Evolutionary conservation across 1,140 invertebrate species (phyloP), one percentile per base, ranked within the genome.

Genomic region (Alviniconcha marisindica): DNA sequence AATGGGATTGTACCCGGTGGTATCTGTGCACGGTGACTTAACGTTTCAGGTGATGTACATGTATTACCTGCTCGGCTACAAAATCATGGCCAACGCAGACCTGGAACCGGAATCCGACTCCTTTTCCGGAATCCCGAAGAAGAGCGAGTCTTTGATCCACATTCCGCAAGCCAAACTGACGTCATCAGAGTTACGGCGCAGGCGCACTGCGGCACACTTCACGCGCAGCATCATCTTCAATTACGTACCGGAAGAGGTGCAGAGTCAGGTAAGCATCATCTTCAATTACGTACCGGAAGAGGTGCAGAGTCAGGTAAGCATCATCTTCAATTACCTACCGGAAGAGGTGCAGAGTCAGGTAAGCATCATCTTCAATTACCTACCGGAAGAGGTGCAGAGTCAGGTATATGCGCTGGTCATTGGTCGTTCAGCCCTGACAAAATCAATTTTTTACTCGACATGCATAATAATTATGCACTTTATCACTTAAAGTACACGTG

Each of bases 31-130:
- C n/a, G n/a, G n/a, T n/a, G n/a, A n/a, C n/a, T n/a, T n/a, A n/a
- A n/a, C 7, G 18, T 81, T 84, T 15, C 66, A 94, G 94, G 94
- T 95, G 28, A 95, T 95, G 95, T 95, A 95, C 89, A 95, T 95
- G 94, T 95, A 95, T 88, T 95, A 95, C 87, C 87, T 95, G 24
- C 54, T 87, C 69, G 82, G 79, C 21, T 66, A 81, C 56, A 84
- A 84, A 36, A 76, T 76, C 28, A 10, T 76, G 40, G 73, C 73
- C 42, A 76, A 76, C 73, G n/a, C 73, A 15, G 69, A 71, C 18
- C 69, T 21, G 36, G 69, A 71, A 71, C 33, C 69, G 69, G 69
- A 71, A 71, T 71, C 33, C 31, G 73, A 76, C 21, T 76, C 73
- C n/a, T 40, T 54, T 14, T 76, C 73, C 14, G 73, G 44, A 18